Conservation (phyloP, 2,888 invertebrate species). For the Tholera decimalis region DNA sequence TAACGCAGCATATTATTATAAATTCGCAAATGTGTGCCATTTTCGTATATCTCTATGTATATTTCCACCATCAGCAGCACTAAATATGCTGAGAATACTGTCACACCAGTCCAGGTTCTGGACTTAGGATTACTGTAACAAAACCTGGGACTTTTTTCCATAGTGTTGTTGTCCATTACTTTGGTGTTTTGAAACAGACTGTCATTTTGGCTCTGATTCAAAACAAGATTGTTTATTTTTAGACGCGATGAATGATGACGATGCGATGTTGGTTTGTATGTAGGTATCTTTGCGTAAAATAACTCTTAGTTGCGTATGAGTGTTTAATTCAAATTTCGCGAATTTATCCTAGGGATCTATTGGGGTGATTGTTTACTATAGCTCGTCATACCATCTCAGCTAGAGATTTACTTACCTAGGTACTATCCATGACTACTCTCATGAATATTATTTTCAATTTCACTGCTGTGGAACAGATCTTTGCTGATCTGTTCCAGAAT, state of each 20-base stretch:
- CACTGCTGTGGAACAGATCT: too few relatives aligned
- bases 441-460: too few relatives aligned
- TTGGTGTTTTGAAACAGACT: conserved; percentile 13
- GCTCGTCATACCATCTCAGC: too few relatives aligned
- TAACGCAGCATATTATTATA: conserved; percentile 73
- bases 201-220: conserved; percentile 43
- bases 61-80: conserved; percentile 83
- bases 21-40: conserved; percentile 78
- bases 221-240: conserved; percentile 40
- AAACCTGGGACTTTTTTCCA: conserved; percentile 77
- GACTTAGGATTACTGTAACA: conserved; percentile 77
- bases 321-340: too few relatives aligned
- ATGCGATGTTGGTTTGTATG: background rate
- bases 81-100: conserved; percentile 83
- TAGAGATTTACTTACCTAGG: too few relatives aligned
- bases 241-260: background rate
- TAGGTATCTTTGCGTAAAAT: background rate
- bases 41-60: conserved; percentile 84
- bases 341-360: too few relatives aligned
- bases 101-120: conserved; percentile 83
- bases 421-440: too few relatives aligned
- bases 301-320: background rate
- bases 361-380: too few relatives aligned
- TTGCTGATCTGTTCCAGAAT: too few relatives aligned
- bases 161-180: conserved; percentile 16